Conservation (phyloP, 2,888 invertebrate genomes). For the Microctonus aethiopoides region DNA sequence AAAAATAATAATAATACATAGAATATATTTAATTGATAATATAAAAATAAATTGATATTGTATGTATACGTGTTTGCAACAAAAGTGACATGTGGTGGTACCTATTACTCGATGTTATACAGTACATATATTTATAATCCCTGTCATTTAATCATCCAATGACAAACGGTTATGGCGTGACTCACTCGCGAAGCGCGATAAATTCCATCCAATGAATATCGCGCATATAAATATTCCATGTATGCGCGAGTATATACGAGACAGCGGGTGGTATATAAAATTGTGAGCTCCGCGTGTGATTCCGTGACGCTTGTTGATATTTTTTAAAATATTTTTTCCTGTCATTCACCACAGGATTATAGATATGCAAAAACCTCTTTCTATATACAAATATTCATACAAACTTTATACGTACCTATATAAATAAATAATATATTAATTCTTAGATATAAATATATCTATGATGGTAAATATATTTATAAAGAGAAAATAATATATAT, state of each 20-base stretch:
- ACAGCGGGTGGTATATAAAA: conserved; percentile 44
- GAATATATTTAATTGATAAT: background rate
- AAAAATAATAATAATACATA: background rate
- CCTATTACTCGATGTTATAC: background rate
- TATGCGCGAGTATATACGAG: conserved; percentile 25
- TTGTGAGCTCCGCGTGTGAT: conserved; percentile 21
- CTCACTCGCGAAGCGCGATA: conserved; percentile 31
- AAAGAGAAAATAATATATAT: conserved; percentile 12
- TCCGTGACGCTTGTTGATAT: conserved; percentile 10
- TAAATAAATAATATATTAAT: conserved; percentile 14
- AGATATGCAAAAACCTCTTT: conserved; percentile 7
- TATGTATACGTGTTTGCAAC: background rate
- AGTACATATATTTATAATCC: conserved; percentile 27
- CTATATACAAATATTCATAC: conserved; percentile 1
- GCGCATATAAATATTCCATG: conserved; percentile 32
- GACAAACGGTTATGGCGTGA: conserved; percentile 36
- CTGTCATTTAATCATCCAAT: conserved; percentile 33
- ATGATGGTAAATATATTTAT: background rate
- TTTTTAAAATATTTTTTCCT: background rate
- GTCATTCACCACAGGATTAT: conserved; percentile 3
- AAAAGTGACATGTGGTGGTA: background rate
- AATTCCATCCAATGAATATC: conserved; percentile 30
- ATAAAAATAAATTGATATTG: background rate
- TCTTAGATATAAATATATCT: no score
- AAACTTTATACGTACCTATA: no score